phyloP scores from a whole-genome alignment of 2,888 invertebrate species.

The Plebejus anna region DNA sequence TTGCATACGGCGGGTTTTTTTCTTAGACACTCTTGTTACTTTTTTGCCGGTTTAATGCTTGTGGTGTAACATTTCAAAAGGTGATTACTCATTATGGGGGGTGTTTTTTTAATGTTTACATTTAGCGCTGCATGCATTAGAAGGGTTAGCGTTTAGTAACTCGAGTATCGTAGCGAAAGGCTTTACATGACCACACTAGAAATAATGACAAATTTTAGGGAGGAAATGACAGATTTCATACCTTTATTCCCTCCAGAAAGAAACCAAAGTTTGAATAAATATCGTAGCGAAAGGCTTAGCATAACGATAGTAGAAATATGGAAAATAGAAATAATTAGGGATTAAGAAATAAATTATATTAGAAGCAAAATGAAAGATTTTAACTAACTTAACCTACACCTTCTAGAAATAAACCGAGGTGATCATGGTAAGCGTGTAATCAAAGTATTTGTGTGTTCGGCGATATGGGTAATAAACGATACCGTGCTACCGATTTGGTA shows the following conservation, averaged over 20 bases:
- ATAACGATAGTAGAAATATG: too few species aligned
- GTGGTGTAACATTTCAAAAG: conserved; percentile 74
- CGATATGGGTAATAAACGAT: conserved; percentile 18
- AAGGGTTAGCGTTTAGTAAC: not conserved
- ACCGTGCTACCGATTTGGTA: conserved; percentile 66
- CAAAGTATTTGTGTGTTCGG: conserved; percentile 43
- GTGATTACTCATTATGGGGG: conserved; percentile 68
- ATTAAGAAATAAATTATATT: too few species aligned
- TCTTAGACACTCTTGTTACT: conserved; percentile 66
- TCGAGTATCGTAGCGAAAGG: not conserved
- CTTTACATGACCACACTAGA: not conserved
- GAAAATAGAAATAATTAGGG: too few species aligned
- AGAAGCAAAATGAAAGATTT: too few species aligned
- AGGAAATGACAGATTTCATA: not conserved
- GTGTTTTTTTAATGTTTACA: conserved; percentile 62
- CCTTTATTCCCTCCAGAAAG: too few species aligned
- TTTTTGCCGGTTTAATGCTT: conserved; percentile 67
- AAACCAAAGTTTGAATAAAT: too few species aligned
- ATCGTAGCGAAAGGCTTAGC: too few species aligned
- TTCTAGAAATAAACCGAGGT: not conserved
- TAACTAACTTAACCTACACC: too few species aligned
- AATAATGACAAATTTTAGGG: not conserved
- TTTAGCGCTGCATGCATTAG: conserved; percentile 41
- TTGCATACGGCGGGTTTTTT: conserved; percentile 76
- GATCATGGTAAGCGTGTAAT: not conserved